Conservation (phyloP, 2,113 vertebrate genomes). For the Siniperca chuatsi region DNA sequence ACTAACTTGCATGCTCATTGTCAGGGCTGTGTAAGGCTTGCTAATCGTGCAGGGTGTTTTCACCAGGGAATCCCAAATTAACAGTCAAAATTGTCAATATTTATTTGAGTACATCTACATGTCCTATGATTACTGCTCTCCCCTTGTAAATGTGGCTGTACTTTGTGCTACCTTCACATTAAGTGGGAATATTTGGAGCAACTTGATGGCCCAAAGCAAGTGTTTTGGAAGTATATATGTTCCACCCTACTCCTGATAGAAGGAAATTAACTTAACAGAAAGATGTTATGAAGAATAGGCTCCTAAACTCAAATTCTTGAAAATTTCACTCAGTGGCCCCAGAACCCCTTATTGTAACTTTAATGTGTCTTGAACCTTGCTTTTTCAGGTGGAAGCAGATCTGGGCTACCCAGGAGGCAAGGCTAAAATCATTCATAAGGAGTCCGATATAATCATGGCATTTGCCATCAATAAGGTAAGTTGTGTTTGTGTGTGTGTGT, state of each 20-base stretch:
- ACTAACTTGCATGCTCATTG: slow-evolving; percentile 77
- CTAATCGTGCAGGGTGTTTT: slow-evolving; percentile 35
- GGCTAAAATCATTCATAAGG: slow-evolving; percentile 98
- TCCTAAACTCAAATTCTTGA: background rate
- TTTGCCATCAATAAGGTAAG: slow-evolving; percentile 97
- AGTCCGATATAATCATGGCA: slow-evolving; percentile 99
- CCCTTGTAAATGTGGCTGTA: slow-evolving; percentile 18
- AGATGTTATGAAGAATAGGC: background rate
- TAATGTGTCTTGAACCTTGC: background rate
- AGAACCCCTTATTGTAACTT: background rate
- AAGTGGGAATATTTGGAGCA: background rate
- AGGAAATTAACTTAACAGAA: slow-evolving; percentile 1
- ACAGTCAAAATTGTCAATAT: background rate
- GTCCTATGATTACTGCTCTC: background rate
- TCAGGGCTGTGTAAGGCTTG: slow-evolving; percentile 56
- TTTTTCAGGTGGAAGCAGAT: slow-evolving; percentile 96
- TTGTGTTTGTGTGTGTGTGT: background rate
- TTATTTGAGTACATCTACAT: background rate
- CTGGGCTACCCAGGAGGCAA: slow-evolving; percentile 97
- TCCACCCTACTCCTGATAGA: background rate
- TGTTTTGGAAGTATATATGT: background rate
- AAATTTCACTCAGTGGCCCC: background rate
- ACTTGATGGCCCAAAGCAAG: background rate
- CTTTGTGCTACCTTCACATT: background rate
- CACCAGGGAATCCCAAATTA: slow-evolving; percentile 38